Evolutionary conservation across 1,140 invertebrate genomes (phyloP), one percentile per base, ranked within the genome.

Genomic region (Riptortus pedestris): DNA sequence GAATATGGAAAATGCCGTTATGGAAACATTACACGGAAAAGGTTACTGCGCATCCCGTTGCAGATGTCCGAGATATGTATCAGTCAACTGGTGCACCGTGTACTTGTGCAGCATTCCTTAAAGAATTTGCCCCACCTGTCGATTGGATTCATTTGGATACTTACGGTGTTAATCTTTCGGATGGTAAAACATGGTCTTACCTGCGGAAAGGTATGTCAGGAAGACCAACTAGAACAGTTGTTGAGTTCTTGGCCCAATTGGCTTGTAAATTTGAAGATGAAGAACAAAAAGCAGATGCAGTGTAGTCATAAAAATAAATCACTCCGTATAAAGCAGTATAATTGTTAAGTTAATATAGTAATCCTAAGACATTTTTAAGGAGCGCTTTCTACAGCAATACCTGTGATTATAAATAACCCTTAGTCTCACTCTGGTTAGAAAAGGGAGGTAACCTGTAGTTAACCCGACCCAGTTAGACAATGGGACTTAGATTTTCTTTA

Each of bases 91-190:
- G 72, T 14, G 79, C 79, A 26, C 71, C 79, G 2, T 80, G 79
- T 69, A 77, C 75, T 51, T 79, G 81, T 33, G 81, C 81, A 20
- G 77, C 79, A 14, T 83, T 83, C 69, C 71, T 83, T 2, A 72
- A 79, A 74, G 78, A 82, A 69, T 82, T 82, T 75, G 76, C 80
- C 26, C 75, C 72, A 3, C 72, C 70, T 57, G 72, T 74, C n/a
- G 74, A 80, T 64, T 83, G 81, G 81, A 67, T 80, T 61, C 81
- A 83, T 70, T 66, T 83, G 43, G 81, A 83, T 69, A 82, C 80
- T 61, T 80, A 79, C 67, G 80, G 80, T 20, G 33, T 45, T 0
- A 79, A 80, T 76, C 29, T 66, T 26, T 81, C 81, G 60, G 78
- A 51, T 7, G 52, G 57, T 29, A 62, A 62, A 1, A 62, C 31